These are phyloP conservation scores for Fringilla coelebs DNA, from an alignment of 2,797 vertebrate genomes.

Conservation along the genomic window DNA sequence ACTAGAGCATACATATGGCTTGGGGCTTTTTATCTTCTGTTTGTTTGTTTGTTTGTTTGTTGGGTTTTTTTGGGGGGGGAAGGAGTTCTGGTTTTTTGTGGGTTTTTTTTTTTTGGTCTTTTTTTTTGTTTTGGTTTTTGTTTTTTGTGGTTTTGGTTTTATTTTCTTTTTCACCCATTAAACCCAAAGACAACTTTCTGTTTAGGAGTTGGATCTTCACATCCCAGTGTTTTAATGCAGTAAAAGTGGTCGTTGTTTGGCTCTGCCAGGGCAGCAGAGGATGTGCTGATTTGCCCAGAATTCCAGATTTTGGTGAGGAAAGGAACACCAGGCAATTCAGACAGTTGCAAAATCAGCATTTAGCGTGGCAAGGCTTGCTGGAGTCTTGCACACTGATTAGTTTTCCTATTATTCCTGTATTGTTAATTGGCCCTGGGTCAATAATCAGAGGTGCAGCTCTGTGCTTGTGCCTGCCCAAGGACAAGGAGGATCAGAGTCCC, in stretches of 20 bases:
- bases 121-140: too few relatives aligned
- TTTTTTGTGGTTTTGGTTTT: too few relatives aligned
- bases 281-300: background rate
- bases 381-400: background rate
- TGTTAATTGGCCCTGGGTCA: background rate
- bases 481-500: background rate
- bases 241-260: too few relatives aligned
- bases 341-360: background rate
- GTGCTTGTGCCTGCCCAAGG: background rate
- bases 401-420: background rate
- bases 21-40: background rate
- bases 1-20: background rate
- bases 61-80: background rate
- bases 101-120: too few relatives aligned
- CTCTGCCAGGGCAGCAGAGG: background rate
- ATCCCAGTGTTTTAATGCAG: background rate
- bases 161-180: background rate
- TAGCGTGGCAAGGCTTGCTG: background rate
- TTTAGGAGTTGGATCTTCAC: background rate
- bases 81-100: too few relatives aligned
- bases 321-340: background rate
- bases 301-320: background rate
- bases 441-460: background rate
- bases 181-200: background rate
- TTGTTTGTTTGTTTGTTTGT: too few relatives aligned